These are phyloP conservation scores for Philopedon plagiatum DNA, from an alignment of 2,888 invertebrate species.

Conservation along the genomic window DNA sequence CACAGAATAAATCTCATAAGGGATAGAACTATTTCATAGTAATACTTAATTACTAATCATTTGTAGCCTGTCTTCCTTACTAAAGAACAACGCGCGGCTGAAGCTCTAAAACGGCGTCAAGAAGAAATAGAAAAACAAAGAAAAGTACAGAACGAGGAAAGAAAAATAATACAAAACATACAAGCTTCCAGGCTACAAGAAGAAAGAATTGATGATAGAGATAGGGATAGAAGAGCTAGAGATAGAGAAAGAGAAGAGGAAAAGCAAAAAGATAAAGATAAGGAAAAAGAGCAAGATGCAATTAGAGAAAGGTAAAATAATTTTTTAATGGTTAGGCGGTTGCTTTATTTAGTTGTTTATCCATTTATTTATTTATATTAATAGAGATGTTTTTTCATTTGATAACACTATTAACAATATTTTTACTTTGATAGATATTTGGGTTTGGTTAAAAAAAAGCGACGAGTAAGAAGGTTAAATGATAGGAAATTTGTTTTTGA, in stretches of 20 bases:
- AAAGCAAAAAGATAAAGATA: slow-evolving; percentile 82
- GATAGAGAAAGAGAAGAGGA: slow-evolving; percentile 70
- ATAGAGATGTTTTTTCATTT: not conserved
- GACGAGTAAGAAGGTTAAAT: slow-evolving; percentile 92
- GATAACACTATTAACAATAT: too few species aligned
- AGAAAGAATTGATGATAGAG: slow-evolving; percentile 63
- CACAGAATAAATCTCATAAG: too few species aligned
- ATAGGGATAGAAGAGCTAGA: slow-evolving; percentile 67
- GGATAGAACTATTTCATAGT: too few species aligned
- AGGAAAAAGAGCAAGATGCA: slow-evolving; percentile 93
- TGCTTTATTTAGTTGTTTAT: too few species aligned
- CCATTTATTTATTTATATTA: not conserved
- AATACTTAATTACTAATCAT: not conserved
- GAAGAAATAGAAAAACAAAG: slow-evolving; percentile 89
- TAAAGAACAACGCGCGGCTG: slow-evolving; percentile 93
- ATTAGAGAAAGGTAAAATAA: slow-evolving; percentile 83
- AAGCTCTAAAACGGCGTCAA: slow-evolving; percentile 91
- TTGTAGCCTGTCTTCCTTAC: slow-evolving; percentile 92
- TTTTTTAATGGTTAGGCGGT: not conserved
- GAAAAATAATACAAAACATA: slow-evolving; percentile 63
- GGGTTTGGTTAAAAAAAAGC: slow-evolving; percentile 93
- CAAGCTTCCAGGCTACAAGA: slow-evolving; percentile 62
- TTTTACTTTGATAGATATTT: slow-evolving; percentile 74
- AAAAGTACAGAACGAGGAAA: slow-evolving; percentile 79
- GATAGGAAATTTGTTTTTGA: slow-evolving; percentile 99